Evolutionary conservation across 35 echinoderm and acorn worm genomes (phyloP).

Genomic region (Patiria miniata): DNA sequence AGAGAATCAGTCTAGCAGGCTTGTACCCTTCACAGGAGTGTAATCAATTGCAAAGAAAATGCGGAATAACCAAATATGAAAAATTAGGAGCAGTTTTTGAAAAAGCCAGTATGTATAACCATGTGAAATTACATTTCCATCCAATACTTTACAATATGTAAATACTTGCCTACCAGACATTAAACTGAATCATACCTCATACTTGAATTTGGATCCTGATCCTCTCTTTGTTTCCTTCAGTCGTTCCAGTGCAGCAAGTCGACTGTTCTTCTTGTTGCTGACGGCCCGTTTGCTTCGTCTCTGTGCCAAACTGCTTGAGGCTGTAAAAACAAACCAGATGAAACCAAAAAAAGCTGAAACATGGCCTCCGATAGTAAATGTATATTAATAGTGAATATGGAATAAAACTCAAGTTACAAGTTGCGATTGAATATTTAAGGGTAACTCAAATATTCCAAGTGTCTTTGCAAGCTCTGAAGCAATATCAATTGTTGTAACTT

Average conservation of each 20-base stretch:
- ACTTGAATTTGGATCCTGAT: slow-evolving; percentile 58
- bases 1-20: too few species aligned
- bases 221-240: slow-evolving; percentile 79
- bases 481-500: too few species aligned
- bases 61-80: too few species aligned
- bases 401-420: neutral
- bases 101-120: too few species aligned
- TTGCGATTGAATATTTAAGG: neutral
- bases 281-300: slow-evolving; percentile 60
- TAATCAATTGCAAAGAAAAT: too few species aligned
- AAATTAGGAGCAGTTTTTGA: too few species aligned
- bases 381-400: neutral
- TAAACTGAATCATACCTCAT: slow-evolving; percentile 62
- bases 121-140: too few species aligned
- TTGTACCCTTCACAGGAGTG: too few species aligned
- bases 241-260: slow-evolving; percentile 81
- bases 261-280: slow-evolving; percentile 71
- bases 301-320: neutral
- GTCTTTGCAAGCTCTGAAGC: too few species aligned
- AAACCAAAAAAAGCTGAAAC: too few species aligned
- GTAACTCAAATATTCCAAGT: neutral
- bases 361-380: neutral
- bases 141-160: too few species aligned
- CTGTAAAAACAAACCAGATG: neutral
- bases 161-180: too few species aligned